Conservation (phyloP, 2,113 vertebrate genomes). For the Sciurus niger region DNA sequence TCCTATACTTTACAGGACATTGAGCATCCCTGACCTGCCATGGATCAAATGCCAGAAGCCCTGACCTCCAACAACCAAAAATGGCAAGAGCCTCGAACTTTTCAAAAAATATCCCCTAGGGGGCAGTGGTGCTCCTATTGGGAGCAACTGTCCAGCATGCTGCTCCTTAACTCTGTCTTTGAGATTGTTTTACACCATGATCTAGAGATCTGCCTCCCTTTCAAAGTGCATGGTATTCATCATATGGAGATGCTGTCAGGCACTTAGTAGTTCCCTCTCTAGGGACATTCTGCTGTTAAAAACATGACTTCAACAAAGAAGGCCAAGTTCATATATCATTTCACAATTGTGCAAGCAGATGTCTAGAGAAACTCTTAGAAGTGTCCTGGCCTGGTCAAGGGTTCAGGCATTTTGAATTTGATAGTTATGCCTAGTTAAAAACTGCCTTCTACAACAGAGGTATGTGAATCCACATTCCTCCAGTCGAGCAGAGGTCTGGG, state of each 20-base stretch:
- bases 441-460: neutral
- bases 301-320: neutral
- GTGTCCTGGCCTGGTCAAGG: neutral
- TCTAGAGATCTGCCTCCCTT: neutral
- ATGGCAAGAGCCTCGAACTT: neutral
- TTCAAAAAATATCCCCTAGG: slow-evolving; percentile 67
- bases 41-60: neutral
- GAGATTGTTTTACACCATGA: neutral
- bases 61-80: neutral
- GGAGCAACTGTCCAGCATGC: neutral
- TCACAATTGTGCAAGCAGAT: neutral
- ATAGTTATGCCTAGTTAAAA: neutral
- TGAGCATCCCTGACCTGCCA: neutral
- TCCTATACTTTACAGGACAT: neutral
- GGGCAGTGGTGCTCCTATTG: slow-evolving; percentile 30
- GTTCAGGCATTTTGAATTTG: neutral
- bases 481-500: neutral
- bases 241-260: neutral
- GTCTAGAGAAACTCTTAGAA: neutral
- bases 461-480: neutral
- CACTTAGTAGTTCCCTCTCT: neutral
- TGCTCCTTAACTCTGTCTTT: neutral
- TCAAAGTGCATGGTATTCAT: neutral
- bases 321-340: neutral
- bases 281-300: neutral